Evolutionary conservation across 2,797 vertebrate genomes (phyloP).

Genomic region (Poliocrania exsul): DNA sequence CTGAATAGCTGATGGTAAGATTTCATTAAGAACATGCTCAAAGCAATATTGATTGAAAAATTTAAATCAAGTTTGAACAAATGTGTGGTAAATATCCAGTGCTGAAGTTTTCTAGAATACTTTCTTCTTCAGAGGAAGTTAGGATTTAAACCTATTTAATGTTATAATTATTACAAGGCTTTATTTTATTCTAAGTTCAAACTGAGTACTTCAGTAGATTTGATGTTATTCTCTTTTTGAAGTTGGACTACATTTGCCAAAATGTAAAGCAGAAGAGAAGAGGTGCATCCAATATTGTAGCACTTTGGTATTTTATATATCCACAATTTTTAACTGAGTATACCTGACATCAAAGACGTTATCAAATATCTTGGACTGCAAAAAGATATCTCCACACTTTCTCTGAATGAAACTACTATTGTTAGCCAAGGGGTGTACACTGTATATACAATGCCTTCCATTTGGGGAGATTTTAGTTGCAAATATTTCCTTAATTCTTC

Average conservation of each 20-base stretch:
- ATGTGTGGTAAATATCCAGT: background rate
- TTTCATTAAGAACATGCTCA: background rate
- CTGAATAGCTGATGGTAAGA: background rate
- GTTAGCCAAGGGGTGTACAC: background rate
- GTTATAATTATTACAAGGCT: background rate
- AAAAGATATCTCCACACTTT: background rate
- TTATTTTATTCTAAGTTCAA: background rate
- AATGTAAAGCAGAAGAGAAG: background rate
- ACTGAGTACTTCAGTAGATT: background rate
- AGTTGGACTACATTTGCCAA: background rate
- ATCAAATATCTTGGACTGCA: background rate
- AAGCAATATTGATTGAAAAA: background rate
- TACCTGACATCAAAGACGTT: background rate
- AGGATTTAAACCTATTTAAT: background rate
- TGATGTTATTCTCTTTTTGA: background rate
- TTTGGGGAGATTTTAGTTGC: background rate
- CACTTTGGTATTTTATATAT: background rate
- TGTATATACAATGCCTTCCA: background rate
- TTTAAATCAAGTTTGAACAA: slow-evolving; percentile 8
- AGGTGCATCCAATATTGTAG: background rate
- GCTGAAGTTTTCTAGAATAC: background rate
- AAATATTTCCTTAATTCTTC: background rate
- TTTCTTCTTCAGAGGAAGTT: background rate
- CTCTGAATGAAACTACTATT: background rate
- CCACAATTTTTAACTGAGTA: background rate